Percentiles rank a stretch among this genome's conserved stretches.
Evolutionary conservation across 2,888 invertebrate genomes (phyloP).

Genomic region (Scaptomyza parva): DNA sequence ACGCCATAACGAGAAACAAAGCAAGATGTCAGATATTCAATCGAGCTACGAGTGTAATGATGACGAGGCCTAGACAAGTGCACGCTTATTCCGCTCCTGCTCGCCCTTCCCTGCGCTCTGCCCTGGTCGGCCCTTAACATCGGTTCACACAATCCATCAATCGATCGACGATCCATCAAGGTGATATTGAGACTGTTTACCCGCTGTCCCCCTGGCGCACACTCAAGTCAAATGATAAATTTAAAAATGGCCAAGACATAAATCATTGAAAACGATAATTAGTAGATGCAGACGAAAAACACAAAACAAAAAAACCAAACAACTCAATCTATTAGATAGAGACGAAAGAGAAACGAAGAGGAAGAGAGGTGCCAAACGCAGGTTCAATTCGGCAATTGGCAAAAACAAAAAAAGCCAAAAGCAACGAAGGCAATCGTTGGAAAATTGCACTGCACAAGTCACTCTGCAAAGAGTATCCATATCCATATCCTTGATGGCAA

Average conservation of each 20-base stretch:
- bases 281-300: slow-evolving; percentile 60
- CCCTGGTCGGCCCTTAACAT: slow-evolving; percentile 3
- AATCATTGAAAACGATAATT: slow-evolving; percentile 74
- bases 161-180: slow-evolving; percentile 74
- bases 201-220: slow-evolving; percentile 29
- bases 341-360: not conserved
- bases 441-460: slow-evolving; percentile 44
- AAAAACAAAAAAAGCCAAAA: too few relatives aligned
- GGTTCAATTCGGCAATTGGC: too few relatives aligned
- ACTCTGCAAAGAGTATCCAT: slow-evolving; percentile 35
- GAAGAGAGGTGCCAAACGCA: not conserved
- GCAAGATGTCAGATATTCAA: slow-evolving; percentile 78
- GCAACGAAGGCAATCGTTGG: slow-evolving; percentile 37
- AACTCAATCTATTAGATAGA: slow-evolving; percentile 24
- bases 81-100: slow-evolving; percentile 16
- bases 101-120: slow-evolving; percentile 7
- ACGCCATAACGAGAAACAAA: slow-evolving; percentile 54
- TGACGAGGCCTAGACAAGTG: slow-evolving; percentile 67
- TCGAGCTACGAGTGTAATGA: slow-evolving; percentile 48
- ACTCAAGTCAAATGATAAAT: slow-evolving; percentile 50
- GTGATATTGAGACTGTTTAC: slow-evolving; percentile 61
- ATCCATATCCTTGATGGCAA: slow-evolving; percentile 83
- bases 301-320: slow-evolving; percentile 31
- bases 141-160: slow-evolving; percentile 79
- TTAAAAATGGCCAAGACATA: slow-evolving; percentile 67